A percentile compares a stretch with the other conserved stretches of the same genome.
Evolutionary conservation across 2,888 invertebrate species (phyloP).

Genomic region (Acronicta psi): DNA sequence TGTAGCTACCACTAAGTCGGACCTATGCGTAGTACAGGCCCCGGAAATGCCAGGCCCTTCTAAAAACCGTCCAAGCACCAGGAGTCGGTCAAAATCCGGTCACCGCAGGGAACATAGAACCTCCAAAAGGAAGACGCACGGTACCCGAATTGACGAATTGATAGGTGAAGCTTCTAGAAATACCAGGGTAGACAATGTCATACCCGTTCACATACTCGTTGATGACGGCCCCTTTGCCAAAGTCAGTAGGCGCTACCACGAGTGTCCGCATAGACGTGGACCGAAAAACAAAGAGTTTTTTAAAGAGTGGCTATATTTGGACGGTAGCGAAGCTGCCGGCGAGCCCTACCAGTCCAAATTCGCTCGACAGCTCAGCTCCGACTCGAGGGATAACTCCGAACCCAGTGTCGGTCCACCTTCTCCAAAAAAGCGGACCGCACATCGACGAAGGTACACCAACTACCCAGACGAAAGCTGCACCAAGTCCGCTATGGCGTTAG

Average conservation of each 20-base stretch:
- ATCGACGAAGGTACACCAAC: slow-evolving; percentile 80
- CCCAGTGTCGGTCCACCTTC: slow-evolving; percentile 85
- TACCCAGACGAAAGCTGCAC: slow-evolving; percentile 86
- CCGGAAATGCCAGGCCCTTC: slow-evolving; percentile 72
- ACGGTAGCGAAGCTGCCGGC: slow-evolving; percentile 77
- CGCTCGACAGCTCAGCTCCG: slow-evolving; percentile 86
- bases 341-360: slow-evolving; percentile 87
- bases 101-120: slow-evolving; percentile 76
- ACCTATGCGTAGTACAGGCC: slow-evolving; percentile 76
- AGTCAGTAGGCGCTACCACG: slow-evolving; percentile 81
- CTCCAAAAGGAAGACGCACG: slow-evolving; percentile 75
- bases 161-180: slow-evolving; percentile 76
- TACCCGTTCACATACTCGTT: slow-evolving; percentile 77
- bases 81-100: slow-evolving; percentile 73
- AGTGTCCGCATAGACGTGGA: slow-evolving; percentile 78
- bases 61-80: slow-evolving; percentile 72
- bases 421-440: slow-evolving; percentile 80
- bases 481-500: slow-evolving; percentile 84
- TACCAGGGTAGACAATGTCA: slow-evolving; percentile 70
- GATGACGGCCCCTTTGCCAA: slow-evolving; percentile 86
- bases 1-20: slow-evolving; percentile 77
- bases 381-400: slow-evolving; percentile 87
- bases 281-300: slow-evolving; percentile 81
- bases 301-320: slow-evolving; percentile 84
- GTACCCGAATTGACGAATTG: slow-evolving; percentile 77